These are phyloP conservation scores for Atta colombica DNA, from an alignment of 1,140 invertebrate species.

Conservation along the genomic window DNA sequence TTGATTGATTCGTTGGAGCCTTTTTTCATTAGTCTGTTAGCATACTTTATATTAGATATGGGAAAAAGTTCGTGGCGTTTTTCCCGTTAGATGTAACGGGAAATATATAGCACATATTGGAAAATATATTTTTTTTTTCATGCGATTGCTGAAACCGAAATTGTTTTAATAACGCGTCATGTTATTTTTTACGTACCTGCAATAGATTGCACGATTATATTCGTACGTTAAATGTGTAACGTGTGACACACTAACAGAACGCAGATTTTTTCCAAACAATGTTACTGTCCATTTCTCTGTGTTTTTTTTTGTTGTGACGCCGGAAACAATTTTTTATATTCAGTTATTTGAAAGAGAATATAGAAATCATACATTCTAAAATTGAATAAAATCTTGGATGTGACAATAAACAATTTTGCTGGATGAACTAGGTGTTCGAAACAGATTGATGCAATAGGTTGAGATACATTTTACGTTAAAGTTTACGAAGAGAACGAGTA, in stretches of 20 bases:
- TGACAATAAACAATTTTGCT: neutral
- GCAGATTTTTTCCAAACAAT: conserved; percentile 15
- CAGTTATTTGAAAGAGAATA: conserved; percentile 18
- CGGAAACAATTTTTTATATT: neutral
- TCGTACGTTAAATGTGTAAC: neutral
- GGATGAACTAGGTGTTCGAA: too few species aligned
- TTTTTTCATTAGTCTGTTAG: too few species aligned
- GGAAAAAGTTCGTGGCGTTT: too few species aligned
- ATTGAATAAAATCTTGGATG: neutral
- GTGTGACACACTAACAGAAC: neutral
- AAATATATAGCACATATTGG: neutral
- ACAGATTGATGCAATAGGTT: neutral
- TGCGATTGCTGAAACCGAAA: neutral
- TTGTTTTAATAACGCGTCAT: conserved; percentile 19
- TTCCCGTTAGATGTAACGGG: too few species aligned
- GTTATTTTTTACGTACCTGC: neutral
- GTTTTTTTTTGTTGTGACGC: conserved; percentile 1
- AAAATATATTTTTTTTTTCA: neutral
- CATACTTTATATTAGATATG: neutral
- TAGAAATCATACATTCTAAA: neutral
- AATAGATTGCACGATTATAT: neutral
- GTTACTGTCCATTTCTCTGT: neutral
- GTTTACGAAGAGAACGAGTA: neutral
- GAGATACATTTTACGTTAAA: neutral
- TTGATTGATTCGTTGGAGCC: too few species aligned